Evolutionary conservation across 2,113 vertebrate genomes (phyloP).

Genomic region (Aythya baeri): DNA sequence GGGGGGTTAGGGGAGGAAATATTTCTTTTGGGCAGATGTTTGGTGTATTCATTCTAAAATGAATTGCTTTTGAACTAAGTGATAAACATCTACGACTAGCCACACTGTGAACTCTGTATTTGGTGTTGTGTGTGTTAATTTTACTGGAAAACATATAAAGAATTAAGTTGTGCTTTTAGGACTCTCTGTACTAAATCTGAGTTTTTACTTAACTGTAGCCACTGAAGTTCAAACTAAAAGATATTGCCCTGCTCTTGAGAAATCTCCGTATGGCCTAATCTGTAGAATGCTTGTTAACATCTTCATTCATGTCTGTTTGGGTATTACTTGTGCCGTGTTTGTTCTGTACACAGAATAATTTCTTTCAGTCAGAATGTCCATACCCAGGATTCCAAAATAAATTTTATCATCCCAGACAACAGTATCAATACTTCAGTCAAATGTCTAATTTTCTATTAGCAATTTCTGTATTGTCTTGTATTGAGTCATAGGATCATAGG

Average conservation of each 20-base stretch:
- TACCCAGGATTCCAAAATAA: background rate
- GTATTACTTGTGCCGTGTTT: background rate
- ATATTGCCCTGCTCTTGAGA: background rate
- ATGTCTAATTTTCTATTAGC: background rate
- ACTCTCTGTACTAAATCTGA: background rate
- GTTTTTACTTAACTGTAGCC: background rate
- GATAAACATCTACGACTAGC: background rate
- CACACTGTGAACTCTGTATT: background rate
- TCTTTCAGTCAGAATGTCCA: background rate
- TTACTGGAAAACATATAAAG: background rate
- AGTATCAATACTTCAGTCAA: background rate
- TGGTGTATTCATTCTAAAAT: background rate
- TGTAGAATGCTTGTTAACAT: background rate
- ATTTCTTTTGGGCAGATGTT: background rate
- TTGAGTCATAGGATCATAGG: background rate
- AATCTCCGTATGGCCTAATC: background rate
- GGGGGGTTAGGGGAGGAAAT: rapidly evolving
- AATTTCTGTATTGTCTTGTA: background rate
- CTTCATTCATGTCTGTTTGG: background rate
- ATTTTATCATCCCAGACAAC: background rate
- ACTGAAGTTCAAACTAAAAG: background rate
- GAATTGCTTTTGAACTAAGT: background rate
- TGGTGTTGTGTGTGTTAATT: background rate
- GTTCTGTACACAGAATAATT: background rate
- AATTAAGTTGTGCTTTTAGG: background rate